A percentile compares a stretch with the other conserved stretches of the same genome.
Evolutionary conservation across 2,797 vertebrate genomes (phyloP).

Genomic region (Ptychobarbus kaznakovi): DNA sequence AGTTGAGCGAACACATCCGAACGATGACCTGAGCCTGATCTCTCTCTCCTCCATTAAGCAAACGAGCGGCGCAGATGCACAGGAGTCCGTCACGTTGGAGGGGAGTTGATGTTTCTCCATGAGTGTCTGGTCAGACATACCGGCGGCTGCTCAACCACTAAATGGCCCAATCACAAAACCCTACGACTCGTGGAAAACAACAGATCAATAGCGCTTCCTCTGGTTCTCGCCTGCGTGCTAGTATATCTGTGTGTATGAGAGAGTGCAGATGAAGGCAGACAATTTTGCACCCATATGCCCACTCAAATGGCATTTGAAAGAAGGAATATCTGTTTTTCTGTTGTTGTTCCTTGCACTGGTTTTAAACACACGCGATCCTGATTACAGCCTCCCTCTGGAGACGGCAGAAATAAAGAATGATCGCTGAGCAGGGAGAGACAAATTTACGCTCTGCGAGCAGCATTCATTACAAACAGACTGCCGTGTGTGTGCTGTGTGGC

Average conservation of each 20-base stretch:
- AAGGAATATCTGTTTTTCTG: neutral
- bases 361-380: slow-evolving; percentile 52
- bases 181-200: slow-evolving; percentile 61
- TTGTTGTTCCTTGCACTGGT: neutral
- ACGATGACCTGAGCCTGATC: slow-evolving; percentile 34
- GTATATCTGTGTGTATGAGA: slow-evolving; percentile 28
- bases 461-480: slow-evolving; percentile 59
- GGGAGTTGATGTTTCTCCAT: slow-evolving; percentile 47
- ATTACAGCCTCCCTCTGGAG: slow-evolving; percentile 60
- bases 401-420: slow-evolving; percentile 61
- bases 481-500: slow-evolving; percentile 41
- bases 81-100: slow-evolving; percentile 25
- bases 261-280: neutral
- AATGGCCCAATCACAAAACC: slow-evolving; percentile 64
- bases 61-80: slow-evolving; percentile 13
- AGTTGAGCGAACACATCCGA: slow-evolving; percentile 1
- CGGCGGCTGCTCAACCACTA: slow-evolving; percentile 58
- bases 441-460: slow-evolving; percentile 62
- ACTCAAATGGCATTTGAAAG: slow-evolving; percentile 11
- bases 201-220: slow-evolving; percentile 59
- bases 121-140: slow-evolving; percentile 59
- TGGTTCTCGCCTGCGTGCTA: slow-evolving; percentile 36
- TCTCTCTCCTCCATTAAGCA: slow-evolving; percentile 43
- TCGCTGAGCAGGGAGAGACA: slow-evolving; percentile 60
- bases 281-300: slow-evolving; percentile 1